Conservation (phyloP, 1,140 invertebrate genomes). For the Potamilus streckersoni region DNA sequence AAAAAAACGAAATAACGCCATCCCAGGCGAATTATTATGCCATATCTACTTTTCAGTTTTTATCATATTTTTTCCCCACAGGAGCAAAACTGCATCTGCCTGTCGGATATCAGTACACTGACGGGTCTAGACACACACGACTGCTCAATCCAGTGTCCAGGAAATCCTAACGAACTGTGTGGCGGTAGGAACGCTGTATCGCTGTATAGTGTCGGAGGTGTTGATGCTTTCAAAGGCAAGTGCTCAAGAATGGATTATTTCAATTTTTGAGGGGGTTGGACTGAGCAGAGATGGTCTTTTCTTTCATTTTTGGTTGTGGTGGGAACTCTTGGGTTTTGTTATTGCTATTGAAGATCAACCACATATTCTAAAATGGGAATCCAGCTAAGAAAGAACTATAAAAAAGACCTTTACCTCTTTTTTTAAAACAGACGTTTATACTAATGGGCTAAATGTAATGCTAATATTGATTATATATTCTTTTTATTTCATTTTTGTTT, state of each 20-base stretch:
- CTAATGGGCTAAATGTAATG: no score
- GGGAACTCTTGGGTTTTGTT: not conserved
- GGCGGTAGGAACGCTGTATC: conserved; percentile 19
- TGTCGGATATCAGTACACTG: no score
- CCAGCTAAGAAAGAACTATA: not conserved
- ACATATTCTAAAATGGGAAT: not conserved
- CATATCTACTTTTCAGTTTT: no score
- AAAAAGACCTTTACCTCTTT: no score
- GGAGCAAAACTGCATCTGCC: no score
- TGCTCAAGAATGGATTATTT: not conserved
- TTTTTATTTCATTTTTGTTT: no score
- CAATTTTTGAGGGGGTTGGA: not conserved
- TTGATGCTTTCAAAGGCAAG: conserved; percentile 28
- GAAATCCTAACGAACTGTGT: conserved; percentile 16
- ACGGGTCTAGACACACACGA: not conserved
- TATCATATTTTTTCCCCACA: no score
- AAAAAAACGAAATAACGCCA: no score
- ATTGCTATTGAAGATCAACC: not conserved
- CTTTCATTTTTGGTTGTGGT: not conserved
- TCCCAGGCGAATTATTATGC: no score
- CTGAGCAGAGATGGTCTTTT: not conserved
- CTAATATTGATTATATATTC: no score
- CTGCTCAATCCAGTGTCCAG: conserved; percentile 16
- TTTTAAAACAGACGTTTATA: no score
- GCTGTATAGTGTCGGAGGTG: conserved; percentile 24